Evolutionary conservation across 2,888 invertebrate species (phyloP), one percentile per base, ranked within the genome.

Genomic region (Drosophila colorata): DNA sequence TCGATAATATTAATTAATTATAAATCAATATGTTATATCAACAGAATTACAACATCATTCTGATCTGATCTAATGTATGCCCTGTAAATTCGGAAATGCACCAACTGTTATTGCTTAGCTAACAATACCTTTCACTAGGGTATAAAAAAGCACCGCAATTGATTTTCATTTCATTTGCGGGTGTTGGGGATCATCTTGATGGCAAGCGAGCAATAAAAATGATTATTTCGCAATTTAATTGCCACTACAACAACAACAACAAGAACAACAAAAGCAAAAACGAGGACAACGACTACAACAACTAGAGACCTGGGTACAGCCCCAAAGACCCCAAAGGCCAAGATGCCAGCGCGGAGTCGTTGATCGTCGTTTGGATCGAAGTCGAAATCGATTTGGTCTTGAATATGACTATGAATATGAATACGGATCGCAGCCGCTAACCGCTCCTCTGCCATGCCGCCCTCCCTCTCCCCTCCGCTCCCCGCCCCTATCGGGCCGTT

Each of bases 161-260:
- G 80, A 86, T 82, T 82, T 82, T 70, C 75, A 78, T 80, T 86
- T 86, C 83, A 69, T 80, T 86, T 68, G 86, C 74, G 77, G 82
- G 69, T 57, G 70, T 57, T 52, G 57, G 11, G 46, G 43, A 37
- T 49, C 64, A 70, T 67, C 59, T 71, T 51, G 41, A 16, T 55
- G 65, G 51, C 74, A 60, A 47, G 65, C 71, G 49, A 47, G 74
- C 70, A 74, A 81, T 87, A 87, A 83, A 83, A 79, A 78, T 81
- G 73, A 86, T 84, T 80, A 86, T 86, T 83, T 86, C 68, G 78
- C 87, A 81, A 88, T 87, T 85, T 87, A 85, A 85, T 85, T 85
- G 85, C 87, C 74, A 49, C 61, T 52, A 33, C 55, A 58, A 44
- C 56, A 65, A 40, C 48, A 44, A 38, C 49, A 46, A 37, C 16